phyloP scores from a whole-genome alignment of 2,797 vertebrate genomes.

The Vireo griseus region DNA sequence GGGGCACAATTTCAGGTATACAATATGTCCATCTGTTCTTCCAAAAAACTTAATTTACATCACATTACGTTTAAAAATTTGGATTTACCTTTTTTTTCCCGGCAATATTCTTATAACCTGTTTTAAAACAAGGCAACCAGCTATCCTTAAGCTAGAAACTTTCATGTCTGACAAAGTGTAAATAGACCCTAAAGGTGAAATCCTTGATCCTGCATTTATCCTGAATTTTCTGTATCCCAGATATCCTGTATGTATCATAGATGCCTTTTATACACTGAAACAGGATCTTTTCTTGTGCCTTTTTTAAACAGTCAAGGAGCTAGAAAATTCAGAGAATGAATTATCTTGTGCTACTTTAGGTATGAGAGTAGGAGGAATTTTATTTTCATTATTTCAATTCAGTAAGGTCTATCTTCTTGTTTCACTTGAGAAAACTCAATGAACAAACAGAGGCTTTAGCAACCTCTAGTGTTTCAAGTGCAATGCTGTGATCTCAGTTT shows the following conservation, averaged over 20 bases:
- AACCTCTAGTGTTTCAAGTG: constrained; percentile 6
- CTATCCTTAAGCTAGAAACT: neutral
- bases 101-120: neutral
- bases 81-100: neutral
- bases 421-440: neutral
- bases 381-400: neutral
- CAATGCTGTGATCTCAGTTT: neutral
- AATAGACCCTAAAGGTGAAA: neutral
- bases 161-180: neutral
- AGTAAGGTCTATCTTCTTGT: neutral
- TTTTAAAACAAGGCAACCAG: neutral
- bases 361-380: neutral
- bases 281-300: neutral
- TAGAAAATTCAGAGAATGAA: neutral
- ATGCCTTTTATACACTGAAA: neutral
- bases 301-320: neutral
- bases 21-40: neutral
- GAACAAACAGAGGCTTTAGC: constrained; percentile 17
- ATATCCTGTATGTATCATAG: neutral
- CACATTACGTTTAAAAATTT: neutral
- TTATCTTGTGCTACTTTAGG: neutral
- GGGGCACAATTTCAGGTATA: neutral
- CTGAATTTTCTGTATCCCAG: neutral
- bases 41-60: neutral
- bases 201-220: neutral